These are phyloP conservation scores for Hymenochirus boettgeri DNA, from an alignment of 2,113 vertebrate genomes.

Conservation along the genomic window DNA sequence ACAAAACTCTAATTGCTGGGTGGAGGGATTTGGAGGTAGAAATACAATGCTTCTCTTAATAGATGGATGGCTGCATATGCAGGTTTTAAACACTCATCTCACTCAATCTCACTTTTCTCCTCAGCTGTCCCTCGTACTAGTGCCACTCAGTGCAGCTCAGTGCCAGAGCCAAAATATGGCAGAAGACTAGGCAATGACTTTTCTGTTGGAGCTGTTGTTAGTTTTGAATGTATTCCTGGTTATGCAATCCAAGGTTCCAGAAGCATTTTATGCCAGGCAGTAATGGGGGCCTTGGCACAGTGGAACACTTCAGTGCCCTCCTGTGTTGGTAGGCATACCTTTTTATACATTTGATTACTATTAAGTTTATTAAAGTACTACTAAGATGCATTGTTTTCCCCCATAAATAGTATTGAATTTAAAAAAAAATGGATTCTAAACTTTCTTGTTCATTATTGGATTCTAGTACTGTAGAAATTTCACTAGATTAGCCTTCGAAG, in stretches of 20 bases:
- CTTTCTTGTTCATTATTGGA: too few relatives aligned
- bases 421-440: too few relatives aligned
- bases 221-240: slow-evolving; percentile 89
- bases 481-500: too few relatives aligned
- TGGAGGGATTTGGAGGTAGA: too few relatives aligned
- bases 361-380: too few relatives aligned
- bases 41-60: too few relatives aligned
- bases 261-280: slow-evolving; percentile 84
- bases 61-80: too few relatives aligned
- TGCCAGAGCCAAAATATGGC: slow-evolving; percentile 89
- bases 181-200: slow-evolving; percentile 88
- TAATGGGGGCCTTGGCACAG: slow-evolving; percentile 88
- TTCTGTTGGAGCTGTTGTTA: slow-evolving; percentile 79
- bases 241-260: slow-evolving; percentile 79
- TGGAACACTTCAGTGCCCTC: slow-evolving; percentile 91
- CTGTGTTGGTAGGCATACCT: slow-evolving; percentile 87
- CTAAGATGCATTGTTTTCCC: too few relatives aligned
- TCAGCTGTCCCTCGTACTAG: slow-evolving; percentile 92
- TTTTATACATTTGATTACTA: too few relatives aligned
- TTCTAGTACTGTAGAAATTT: too few relatives aligned
- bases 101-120: not conserved
- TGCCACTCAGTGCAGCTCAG: slow-evolving; percentile 92
- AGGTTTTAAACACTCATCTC: not conserved
- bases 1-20: too few relatives aligned
- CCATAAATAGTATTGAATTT: too few relatives aligned